Evolutionary conservation across 2,113 vertebrate species (phyloP).

Genomic region (Gymnobelideus leadbeateri): DNA sequence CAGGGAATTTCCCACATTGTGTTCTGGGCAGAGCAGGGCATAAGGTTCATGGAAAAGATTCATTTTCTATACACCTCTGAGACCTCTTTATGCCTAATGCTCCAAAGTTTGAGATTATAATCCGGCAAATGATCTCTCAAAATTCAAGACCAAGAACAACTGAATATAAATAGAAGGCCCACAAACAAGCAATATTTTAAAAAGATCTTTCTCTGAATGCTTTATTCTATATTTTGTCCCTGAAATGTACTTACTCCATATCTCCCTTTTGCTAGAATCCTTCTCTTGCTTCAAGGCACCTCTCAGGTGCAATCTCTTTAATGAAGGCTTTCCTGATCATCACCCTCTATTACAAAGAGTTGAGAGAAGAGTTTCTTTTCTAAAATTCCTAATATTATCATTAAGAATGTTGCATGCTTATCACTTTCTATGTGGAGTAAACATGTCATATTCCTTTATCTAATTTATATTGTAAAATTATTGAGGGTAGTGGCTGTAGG

Average conservation of each 20-base stretch:
- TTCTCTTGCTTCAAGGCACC: background rate
- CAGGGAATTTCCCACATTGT: background rate
- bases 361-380: background rate
- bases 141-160: background rate
- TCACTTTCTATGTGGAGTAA: background rate
- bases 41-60: background rate
- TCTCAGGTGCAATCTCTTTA: background rate
- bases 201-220: background rate
- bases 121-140: background rate
- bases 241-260: background rate
- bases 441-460: background rate
- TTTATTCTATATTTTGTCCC: background rate
- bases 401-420: background rate
- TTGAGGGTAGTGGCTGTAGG: background rate
- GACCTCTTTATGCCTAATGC: background rate
- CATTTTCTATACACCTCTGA: background rate
- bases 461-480: background rate
- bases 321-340: background rate
- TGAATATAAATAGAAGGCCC: background rate
- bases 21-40: background rate
- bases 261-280: background rate
- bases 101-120: background rate
- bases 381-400: background rate
- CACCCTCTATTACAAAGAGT: no score
- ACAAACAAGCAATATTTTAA: background rate